phyloP scores from a whole-genome alignment of 92 coral and sea anemone species.

The Zoanthus gigantus region DNA sequence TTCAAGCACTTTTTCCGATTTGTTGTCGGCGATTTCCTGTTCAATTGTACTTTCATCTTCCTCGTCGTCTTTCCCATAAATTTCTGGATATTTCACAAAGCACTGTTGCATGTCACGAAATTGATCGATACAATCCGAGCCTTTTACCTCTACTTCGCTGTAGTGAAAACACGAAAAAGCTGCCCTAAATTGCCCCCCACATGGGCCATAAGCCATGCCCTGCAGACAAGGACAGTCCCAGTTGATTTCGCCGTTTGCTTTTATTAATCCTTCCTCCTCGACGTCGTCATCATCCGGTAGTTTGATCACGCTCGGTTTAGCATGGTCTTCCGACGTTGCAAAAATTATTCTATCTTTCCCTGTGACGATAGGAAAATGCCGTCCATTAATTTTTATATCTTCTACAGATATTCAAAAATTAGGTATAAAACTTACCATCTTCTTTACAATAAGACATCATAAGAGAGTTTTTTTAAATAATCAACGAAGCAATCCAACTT shows the following conservation, averaged over 20 bases:
- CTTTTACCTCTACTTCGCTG: conserved; percentile 94
- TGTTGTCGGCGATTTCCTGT: conserved; percentile 33
- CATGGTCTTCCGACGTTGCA: conserved; percentile 93
- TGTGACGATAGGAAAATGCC: conserved; percentile 30
- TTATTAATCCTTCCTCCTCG: conserved; percentile 94
- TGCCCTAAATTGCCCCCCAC: conserved; percentile 91
- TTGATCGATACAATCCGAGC: conserved; percentile 93
- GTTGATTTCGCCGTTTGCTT: conserved; percentile 95
- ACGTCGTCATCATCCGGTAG: conserved; percentile 88
- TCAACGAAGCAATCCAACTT: too few relatives aligned
- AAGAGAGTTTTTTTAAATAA: background rate
- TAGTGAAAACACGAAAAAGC: conserved; percentile 97
- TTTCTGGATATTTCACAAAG: conserved; percentile 90
- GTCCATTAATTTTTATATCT: background rate
- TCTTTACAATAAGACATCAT: conserved; percentile 94
- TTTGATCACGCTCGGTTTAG: conserved; percentile 71
- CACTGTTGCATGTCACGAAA: conserved; percentile 97
- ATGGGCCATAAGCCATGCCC: conserved; percentile 99
- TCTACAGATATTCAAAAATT: background rate
- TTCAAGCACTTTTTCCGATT: conserved; percentile 18
- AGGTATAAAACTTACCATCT: conserved; percentile 71
- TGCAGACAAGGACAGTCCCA: conserved; percentile 99
- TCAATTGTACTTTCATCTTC: conserved; percentile 52
- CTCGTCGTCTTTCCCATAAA: conserved; percentile 92
- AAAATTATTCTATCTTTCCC: conserved; percentile 96